Conservation (phyloP, 2,113 vertebrate species). For the Notechis scutatus region DNA sequence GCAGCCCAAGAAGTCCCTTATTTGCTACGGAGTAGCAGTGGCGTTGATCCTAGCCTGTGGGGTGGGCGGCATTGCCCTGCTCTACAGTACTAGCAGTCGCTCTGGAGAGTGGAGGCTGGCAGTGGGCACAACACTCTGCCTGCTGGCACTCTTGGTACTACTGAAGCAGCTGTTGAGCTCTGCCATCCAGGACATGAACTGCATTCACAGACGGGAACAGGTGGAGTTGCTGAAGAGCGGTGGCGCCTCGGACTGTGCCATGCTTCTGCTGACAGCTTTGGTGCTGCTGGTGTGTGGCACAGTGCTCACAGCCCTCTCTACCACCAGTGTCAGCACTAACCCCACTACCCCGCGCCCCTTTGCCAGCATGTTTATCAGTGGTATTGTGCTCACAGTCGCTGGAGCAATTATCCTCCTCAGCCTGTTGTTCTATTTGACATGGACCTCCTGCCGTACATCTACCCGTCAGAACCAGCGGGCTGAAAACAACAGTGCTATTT, state of each 20-base stretch:
- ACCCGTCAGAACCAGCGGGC: conserved; percentile 36
- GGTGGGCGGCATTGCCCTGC: conserved; percentile 84
- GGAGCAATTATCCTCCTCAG: conserved; percentile 79
- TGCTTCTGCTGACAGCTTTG: conserved; percentile 82
- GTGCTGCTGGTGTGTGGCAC: conserved; percentile 83
- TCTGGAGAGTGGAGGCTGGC: conserved; percentile 94
- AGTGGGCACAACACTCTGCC: conserved; percentile 84
- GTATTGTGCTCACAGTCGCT: conserved; percentile 78
- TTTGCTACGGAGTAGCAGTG: conserved; percentile 87
- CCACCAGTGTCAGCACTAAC: conserved; percentile 77
- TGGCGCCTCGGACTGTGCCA: conserved; percentile 82
- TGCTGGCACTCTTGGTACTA: conserved; percentile 87
- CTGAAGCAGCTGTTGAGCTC: conserved; percentile 97
- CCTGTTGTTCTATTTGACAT: conserved; percentile 77
- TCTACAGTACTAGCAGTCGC: conserved; percentile 92
- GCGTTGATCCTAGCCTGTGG: conserved; percentile 86
- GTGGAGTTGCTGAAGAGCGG: conserved; percentile 91
- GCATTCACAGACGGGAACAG: conserved; percentile 82
- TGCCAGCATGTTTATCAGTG: conserved; percentile 89
- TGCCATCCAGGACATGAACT: conserved; percentile 98
- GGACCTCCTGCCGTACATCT: conserved; percentile 53
- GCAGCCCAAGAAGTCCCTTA: conserved; percentile 85
- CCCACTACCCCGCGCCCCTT: conserved; percentile 66
- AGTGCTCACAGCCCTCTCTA: conserved; percentile 81
- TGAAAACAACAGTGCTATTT: conserved; percentile 68